Evolutionary conservation across 2,113 vertebrate genomes (phyloP), one percentile per base, ranked within the genome.

Genomic region (Hippocampus abdominalis): DNA sequence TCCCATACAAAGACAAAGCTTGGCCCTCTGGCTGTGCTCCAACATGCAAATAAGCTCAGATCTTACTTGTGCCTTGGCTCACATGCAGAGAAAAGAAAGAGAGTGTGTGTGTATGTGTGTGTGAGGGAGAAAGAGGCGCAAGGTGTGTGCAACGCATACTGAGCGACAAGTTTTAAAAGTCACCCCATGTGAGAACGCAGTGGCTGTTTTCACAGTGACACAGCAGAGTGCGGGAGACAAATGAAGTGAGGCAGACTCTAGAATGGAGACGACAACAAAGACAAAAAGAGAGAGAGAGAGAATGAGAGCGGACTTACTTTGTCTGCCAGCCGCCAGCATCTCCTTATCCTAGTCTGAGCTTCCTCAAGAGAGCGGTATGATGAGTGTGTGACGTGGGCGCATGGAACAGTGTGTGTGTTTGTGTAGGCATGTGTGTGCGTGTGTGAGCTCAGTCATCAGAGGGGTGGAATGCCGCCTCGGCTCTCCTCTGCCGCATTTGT

Each of bases 101-200:
- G 68, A 76, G 64, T 36, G 32, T 36, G 32, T 36, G 29, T 5
- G 29, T 4, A 5, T 36, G 32, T 29, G 29, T 29, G 29, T 11
- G 16, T 10, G 25, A 13, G 20, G 10, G 25, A 12, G 65, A 81
- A 74, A 64, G 63, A 32, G 76, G 60, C 71, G 75, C 11, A 48
- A 73, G 70, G 40, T 46, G 48, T 87, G 85, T 86, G 84, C 46
- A 8, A 6, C 0, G 82, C 82, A 87, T 87, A 85, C 86, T 87
- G 83, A 89, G 73, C 72, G 83, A 69, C 71, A 84, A 76, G 77
- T 86, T 83, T 85, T 66, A 73, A 82, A 81, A 86, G 82, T 83
- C 72, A 49, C 75, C 80, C 78, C 73, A 78, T 80, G 42, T 78
- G 72, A 70, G 67, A 40, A 78, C 86, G 89, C 77, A 76, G 63